phyloP scores from a whole-genome alignment of 30 jellyfish, hydroid and myxozoan species.

The Turritopsis dohrnii region DNA sequence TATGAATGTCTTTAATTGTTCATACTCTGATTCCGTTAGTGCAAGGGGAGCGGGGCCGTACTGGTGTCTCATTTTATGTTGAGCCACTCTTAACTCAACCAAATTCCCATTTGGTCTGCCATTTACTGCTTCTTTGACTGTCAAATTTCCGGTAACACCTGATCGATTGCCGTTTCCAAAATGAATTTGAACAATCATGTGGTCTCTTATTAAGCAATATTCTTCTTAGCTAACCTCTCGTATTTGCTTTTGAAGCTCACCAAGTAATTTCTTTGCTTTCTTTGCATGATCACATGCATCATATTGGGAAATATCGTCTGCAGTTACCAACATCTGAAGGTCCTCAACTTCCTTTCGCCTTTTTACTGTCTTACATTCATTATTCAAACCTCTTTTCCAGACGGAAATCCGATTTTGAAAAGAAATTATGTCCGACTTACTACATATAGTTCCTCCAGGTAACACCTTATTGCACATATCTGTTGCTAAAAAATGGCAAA shows the following conservation, averaged over 20 bases:
- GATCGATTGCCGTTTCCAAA: constrained; percentile 1
- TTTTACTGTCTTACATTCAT: constrained; percentile 2
- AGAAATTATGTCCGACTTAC: not conserved
- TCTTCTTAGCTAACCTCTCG: not conserved
- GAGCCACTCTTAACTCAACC: not conserved
- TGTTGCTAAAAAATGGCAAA: not conserved
- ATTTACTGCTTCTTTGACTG: not conserved
- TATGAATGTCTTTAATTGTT: not conserved
- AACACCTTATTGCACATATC: not conserved
- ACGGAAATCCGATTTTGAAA: not conserved
- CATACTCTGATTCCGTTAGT: not conserved
- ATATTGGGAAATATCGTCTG: not conserved
- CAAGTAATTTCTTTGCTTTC: not conserved
- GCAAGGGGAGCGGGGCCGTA: constrained; percentile 5
- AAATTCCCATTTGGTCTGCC: not conserved
- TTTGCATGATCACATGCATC: not conserved
- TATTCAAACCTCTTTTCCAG: constrained; percentile 8
- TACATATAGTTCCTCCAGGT: not conserved
- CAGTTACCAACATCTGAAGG: too few relatives aligned
- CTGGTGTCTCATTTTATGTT: not conserved
- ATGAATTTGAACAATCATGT: not conserved
- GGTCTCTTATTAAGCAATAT: not conserved
- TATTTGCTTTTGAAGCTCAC: not conserved
- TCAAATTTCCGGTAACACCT: not conserved
- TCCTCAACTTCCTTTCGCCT: not conserved